Evolutionary conservation across 2,888 invertebrate genomes (phyloP).

Genomic region (Chymomyza amoena): DNA sequence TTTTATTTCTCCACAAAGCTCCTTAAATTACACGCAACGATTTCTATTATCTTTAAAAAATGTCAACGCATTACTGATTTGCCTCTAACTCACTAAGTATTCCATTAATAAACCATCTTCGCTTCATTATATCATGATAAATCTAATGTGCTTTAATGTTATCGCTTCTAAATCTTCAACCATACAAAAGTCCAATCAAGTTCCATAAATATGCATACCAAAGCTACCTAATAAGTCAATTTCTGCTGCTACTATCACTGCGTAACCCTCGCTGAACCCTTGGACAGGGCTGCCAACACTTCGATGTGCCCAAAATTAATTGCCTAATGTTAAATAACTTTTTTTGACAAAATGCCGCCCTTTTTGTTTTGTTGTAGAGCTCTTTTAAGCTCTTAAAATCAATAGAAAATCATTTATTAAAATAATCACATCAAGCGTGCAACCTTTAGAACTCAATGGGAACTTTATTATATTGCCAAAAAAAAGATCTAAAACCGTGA

Average conservation of each 20-base stretch:
- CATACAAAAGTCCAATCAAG: not conserved
- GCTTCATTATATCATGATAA: not conserved
- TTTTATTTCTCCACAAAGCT: not conserved
- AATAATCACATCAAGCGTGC: conserved; percentile 54
- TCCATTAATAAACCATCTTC: not conserved
- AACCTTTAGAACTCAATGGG: conserved; percentile 25
- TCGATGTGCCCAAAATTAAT: conserved; percentile 38
- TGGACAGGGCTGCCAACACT: conserved; percentile 30
- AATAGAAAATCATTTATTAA: conserved; percentile 70
- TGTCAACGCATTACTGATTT: not conserved
- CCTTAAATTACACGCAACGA: not conserved
- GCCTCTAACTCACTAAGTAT: not conserved
- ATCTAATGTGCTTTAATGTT: not conserved
- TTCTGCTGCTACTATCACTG: not conserved
- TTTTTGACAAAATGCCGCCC: conserved; percentile 56
- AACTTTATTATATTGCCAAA: conserved; percentile 4
- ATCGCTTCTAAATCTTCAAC: not conserved
- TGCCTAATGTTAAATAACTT: conserved; percentile 28
- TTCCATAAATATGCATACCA: not conserved
- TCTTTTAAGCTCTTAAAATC: conserved; percentile 39
- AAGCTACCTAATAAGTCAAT: not conserved
- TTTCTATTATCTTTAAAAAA: not conserved
- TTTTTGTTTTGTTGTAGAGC: conserved; percentile 17
- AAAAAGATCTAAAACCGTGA: conserved; percentile 47
- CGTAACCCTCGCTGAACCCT: not conserved